Evolutionary conservation across 2,888 invertebrate genomes (phyloP), one percentile per base, ranked within the genome.

Genomic region (Macaria liturata): DNA sequence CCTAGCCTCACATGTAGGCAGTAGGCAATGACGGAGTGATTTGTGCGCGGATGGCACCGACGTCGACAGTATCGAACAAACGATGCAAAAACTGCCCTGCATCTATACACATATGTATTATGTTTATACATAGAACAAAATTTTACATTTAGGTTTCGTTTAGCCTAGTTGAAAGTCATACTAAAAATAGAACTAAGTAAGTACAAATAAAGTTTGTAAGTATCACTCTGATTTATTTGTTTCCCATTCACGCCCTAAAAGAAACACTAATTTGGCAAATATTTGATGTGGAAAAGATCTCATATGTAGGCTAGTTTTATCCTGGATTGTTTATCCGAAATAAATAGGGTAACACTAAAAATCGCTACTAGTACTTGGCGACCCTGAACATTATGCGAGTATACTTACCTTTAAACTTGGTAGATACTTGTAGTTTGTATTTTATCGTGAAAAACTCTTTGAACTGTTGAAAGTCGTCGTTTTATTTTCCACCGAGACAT

Each of bases 11-110:
- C 59, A 68, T 70, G 70, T 62, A 64, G 51, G 49, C 44, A 9
- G 47, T 32, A 45, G 65, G 61, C 46, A 4, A 40, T 58, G 54
- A 48, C 51, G 67, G 66, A 59, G 66, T 65, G 71, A 63, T 68
- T 74, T 74, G 72, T 67, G 69, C 69, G 64, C 65, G 73, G 69
- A 72, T 78, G 81, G 80, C 75, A 83, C 84, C 74, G 74, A 66
- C 70, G 74, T 72, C 71, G 62, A 66, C 71, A 73, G 50, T 83
- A 88, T 88, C 81, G 88, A 88, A 75, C 86, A 82, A 88, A 88
- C 88, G 40, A 47, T 68, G 59, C 68, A 64, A 68, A 70, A 75
- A 73, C 67, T 67, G 59, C 53, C 46, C 40, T 37, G 43, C 60
- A 61, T 64, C 52, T 59, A 60, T 32, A 32, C 34, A 6, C 34